These are phyloP conservation scores for Delichon dasypus DNA, from an alignment of 2,797 vertebrate genomes.

Conservation along the genomic window DNA sequence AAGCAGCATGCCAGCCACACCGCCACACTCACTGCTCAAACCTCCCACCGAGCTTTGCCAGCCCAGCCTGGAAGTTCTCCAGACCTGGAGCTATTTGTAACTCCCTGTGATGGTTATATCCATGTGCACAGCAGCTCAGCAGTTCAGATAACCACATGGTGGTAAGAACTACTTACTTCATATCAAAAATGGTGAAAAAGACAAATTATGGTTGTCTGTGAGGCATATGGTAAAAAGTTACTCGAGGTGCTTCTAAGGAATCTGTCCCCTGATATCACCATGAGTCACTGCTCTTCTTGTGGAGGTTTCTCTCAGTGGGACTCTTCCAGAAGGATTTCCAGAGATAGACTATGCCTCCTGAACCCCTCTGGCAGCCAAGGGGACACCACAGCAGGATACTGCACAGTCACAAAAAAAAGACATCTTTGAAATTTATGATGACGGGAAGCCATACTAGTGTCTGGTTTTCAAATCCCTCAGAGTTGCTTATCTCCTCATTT, in stretches of 20 bases:
- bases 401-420: background rate
- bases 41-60: background rate
- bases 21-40: background rate
- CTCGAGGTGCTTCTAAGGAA: background rate
- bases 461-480: background rate
- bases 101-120: background rate
- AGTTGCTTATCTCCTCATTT: background rate
- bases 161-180: background rate
- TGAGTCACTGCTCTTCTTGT: background rate
- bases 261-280: background rate
- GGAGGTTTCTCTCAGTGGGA: background rate
- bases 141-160: background rate
- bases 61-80: background rate
- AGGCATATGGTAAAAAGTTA: background rate
- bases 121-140: background rate
- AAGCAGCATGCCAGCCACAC: background rate
- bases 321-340: no score
- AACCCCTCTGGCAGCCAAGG: background rate
- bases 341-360: background rate
- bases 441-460: background rate
- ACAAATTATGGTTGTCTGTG: background rate
- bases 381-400: background rate
- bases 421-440: background rate
- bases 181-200: background rate
- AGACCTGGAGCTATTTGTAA: background rate